Base-by-base conservation (phyloP, 2,113 vertebrate genomes). In the Nipponia nippon region DNA sequence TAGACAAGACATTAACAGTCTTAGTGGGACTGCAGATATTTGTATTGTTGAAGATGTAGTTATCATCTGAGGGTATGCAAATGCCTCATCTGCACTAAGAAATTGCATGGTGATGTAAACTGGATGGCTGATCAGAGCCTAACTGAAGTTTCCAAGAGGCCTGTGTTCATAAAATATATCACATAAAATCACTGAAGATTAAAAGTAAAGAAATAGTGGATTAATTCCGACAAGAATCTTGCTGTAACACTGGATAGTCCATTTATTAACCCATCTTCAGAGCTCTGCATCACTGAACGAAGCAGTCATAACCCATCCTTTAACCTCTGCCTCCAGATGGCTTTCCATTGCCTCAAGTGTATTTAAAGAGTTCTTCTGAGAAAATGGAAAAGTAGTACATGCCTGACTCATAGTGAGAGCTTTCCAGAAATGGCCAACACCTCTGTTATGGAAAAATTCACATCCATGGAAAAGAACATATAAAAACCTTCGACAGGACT, bases 331-430 rank as follows among this genome's bases (percentile, higher is more conserved):
- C 75, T 97, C 92, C 96, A 96, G 97, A 96, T 96, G 97, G 71
- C 75, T 96, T 97, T 96, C 96, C 85, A 94, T 93, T 96, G 93
- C 97, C 93, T 96, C 96, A 83, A 96, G 82, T 26, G 79, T 58
- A 70, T 86, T 96, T 93, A 85, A 96, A 88, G 88, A 86, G 87
- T 44, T 94, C 84, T 91, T 95, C 93, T 96, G 93, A 96, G 97
- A 88, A 95, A 96, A 93, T 92, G 95, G 96, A 96, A 97, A 96
- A 96, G 78, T 53, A 88, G 36, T 25, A 66, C 63, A 86, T 9
- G 88, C 56, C 75, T 96, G 96, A 96, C 85, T 97, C 97, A 97
- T 30, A 93, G 82, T 0, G 4, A 90, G 46, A 58, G 53, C 90
- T 95, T 90, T 92, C 92, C 95, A 94, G 82, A 92, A 93, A 93